Base-by-base conservation (phyloP, 2,113 vertebrate species). In the Archilochus colubris region DNA sequence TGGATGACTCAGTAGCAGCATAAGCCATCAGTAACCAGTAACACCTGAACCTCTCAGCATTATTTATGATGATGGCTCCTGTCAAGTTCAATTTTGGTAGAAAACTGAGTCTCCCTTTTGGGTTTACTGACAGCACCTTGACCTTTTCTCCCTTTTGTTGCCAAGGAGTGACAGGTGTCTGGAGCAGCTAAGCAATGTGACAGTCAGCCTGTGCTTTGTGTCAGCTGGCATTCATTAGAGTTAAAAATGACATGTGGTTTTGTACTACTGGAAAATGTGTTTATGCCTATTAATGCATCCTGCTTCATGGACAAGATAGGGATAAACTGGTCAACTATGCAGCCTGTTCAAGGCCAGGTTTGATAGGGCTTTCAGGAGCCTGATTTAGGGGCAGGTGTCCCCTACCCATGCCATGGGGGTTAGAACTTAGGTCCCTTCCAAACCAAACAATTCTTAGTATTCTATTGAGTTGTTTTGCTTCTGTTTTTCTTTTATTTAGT, bases 51-150 rank as follows among this genome's bases (percentile, higher is more conserved):
- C 31, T 75, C 27, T 67, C 59, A 27, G 76, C 15, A 6, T 89
- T 96, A 89, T 94, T 87, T 89, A 66, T 94, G 64, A 23, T 91
- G 89, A 88, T 92, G 74, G 72, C 79, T 79, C 51, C 67, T 94
- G 93, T 88, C 91, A 89, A 82, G 69, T 79, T 94, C 81, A 91
- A 46, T 96, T 88, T 86, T 55, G 14, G 10, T 81, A 21, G 85
- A 88, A 30, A 79, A 75, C 48, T 12, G 22, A 86, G 30, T 81
- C 59, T 91, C 28, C 55, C 82, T 33, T 83, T 88, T 33, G 7
- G 4, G 62, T 88, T 67, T 86, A 19, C 44, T 74, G 19, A 11
- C 28, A 36, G 73, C 30, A 25, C 31, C 75, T 87, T 95, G 80
- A 95, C 81, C 61, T 93, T 82, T 85, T 76, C 54, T 94, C 33